Evolutionary conservation across 2,888 invertebrate species (phyloP), one percentile per base, ranked within the genome.

Genomic region (Diarsia mendica): DNA sequence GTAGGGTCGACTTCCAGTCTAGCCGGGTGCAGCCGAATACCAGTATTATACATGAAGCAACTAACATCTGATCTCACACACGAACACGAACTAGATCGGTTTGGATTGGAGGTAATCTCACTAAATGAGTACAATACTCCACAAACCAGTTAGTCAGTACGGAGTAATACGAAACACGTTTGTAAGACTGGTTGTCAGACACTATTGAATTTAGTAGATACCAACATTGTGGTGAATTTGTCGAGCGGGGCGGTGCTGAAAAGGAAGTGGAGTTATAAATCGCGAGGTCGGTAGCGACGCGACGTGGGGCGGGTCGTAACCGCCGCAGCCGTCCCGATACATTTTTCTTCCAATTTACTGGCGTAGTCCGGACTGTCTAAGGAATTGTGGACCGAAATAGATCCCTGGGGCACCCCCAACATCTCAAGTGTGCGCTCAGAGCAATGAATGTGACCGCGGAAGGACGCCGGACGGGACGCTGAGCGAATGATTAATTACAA

Each of bases 291-390:
- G 49, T 46, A 70, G 61, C 33, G 6, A 13, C 13, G 6, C 11
- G 55, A 6, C 10, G 48, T 6, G 48, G 67, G 75, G 67, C n/a
- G 75, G 58, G 20, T 18, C 63, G 44, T 66, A 44, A 20, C 39
- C 51, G 2, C n/a, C 63, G 44, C 69, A 44, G n/a, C 39, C 51
- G 4, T 53, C 48, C 13, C 39, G 58, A 82, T 65, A 76, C 69
- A 65, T 82, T 83, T 77, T 60, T 78, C 67, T 64, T 77, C n/a
- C 51, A 67, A 64, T 83, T 72, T 53, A 83, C 69, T 67, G 13
- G 48, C 60, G 60, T 28, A 10, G 60, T 60, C 18, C 28, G 60
- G 55, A 44, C 20, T 67, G 33, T 60, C n/a, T 66, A 28, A 20
- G 58, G 33, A 68, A 61, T 53, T 61, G 67, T 68, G 49, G 49